phyloP scores from a whole-genome alignment of 2,113 vertebrate genomes.

The Leptocoma aspasia region DNA sequence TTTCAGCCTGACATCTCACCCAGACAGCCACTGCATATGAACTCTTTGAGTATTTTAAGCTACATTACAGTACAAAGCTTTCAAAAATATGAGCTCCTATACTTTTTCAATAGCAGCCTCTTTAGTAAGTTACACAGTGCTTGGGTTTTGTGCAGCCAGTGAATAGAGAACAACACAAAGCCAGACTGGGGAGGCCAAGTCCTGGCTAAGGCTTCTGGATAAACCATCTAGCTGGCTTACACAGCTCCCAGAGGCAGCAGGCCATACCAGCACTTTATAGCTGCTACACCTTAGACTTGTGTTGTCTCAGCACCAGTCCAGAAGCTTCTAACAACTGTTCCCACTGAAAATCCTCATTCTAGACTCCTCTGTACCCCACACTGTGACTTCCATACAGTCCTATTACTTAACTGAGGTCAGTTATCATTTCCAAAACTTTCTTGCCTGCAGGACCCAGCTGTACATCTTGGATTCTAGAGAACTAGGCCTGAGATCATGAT shows the following conservation, averaged over 20 bases:
- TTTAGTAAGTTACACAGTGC: background rate
- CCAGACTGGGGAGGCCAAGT: background rate
- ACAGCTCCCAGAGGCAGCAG: background rate
- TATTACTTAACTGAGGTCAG: background rate
- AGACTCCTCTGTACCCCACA: background rate
- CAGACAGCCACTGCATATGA: background rate
- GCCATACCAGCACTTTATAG: background rate
- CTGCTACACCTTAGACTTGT: background rate
- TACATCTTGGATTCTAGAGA: background rate
- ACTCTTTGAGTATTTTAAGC: background rate
- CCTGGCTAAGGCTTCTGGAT: background rate
- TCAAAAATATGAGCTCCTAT: background rate
- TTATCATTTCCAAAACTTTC: background rate
- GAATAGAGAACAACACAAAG: background rate
- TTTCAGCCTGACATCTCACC: background rate
- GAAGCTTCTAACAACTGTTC: background rate
- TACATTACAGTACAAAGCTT: background rate
- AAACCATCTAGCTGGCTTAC: background rate
- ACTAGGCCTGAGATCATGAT: background rate
- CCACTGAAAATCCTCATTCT: background rate
- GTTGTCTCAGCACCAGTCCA: background rate
- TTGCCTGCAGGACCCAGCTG: background rate
- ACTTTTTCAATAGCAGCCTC: background rate
- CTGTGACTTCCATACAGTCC: background rate
- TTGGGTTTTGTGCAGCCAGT: background rate